Conservation (phyloP, 37 sponge, comb jelly and placozoan species). For the Halisarca cf. caerulea region DNA sequence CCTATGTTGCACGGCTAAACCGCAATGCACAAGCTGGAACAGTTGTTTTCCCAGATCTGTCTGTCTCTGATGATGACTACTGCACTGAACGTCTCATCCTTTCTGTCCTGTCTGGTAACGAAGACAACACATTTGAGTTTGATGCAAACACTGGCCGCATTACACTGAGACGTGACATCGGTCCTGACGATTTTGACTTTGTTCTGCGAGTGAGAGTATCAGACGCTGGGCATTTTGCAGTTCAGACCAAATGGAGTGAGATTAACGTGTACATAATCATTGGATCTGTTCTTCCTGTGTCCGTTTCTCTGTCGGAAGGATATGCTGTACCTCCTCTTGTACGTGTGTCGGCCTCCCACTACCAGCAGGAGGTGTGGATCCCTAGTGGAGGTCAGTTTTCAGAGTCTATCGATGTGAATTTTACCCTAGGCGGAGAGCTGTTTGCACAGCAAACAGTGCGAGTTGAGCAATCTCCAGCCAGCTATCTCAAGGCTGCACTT, state of each 20-base stretch:
- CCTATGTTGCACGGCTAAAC: slow-evolving; percentile 58
- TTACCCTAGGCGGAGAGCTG: slow-evolving; percentile 39
- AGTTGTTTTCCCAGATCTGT: slow-evolving; percentile 38
- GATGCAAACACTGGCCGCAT: slow-evolving; percentile 59
- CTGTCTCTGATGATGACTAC: slow-evolving; percentile 58
- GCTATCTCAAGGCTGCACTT: slow-evolving; percentile 22
- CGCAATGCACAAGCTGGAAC: slow-evolving; percentile 34
- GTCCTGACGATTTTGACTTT: slow-evolving; percentile 48
- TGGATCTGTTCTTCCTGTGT: slow-evolving; percentile 65
- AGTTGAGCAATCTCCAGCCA: slow-evolving; percentile 15
- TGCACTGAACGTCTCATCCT: slow-evolving; percentile 61
- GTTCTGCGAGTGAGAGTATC: slow-evolving; percentile 54
- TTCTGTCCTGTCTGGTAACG: slow-evolving; percentile 44
- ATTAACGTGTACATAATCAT: slow-evolving; percentile 50
- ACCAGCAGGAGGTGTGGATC: slow-evolving; percentile 74
- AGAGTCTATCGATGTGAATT: slow-evolving; percentile 9
- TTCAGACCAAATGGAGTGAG: neutral
- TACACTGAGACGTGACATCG: slow-evolving; percentile 37
- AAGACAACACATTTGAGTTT: slow-evolving; percentile 49
- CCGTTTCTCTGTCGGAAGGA: slow-evolving; percentile 40
- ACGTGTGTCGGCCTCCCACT: slow-evolving; percentile 28
- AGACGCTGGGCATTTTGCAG: slow-evolving; percentile 47
- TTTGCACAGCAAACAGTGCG: slow-evolving; percentile 17
- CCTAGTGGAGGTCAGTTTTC: slow-evolving; percentile 18
- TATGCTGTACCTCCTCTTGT: slow-evolving; percentile 54